Evolutionary conservation across 2,797 vertebrate species (phyloP).

Genomic region (Spatula clypeata): DNA sequence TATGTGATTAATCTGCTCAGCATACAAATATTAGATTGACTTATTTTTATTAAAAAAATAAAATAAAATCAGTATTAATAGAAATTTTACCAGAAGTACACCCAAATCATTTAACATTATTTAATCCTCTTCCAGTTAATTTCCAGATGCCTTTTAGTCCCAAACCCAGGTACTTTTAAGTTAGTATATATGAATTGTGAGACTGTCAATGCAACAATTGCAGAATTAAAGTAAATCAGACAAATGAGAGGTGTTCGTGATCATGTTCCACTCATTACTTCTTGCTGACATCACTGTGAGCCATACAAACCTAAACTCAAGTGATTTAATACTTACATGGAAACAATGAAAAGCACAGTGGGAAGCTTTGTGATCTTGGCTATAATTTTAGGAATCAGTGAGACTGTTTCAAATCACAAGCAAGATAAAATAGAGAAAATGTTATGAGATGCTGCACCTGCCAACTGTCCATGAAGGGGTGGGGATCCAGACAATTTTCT

Average conservation of each 20-base stretch:
- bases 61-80: background rate
- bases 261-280: background rate
- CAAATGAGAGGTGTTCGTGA: background rate
- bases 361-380: background rate
- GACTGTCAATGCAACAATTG: background rate
- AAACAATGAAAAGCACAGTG: background rate
- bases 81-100: background rate
- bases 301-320: background rate
- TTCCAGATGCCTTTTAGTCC: background rate
- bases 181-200: background rate
- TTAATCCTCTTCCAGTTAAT: background rate
- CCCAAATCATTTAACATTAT: background rate
- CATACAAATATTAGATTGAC: background rate
- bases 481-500: background rate
- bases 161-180: background rate
- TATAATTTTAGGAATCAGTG: background rate
- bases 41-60: background rate
- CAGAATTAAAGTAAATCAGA: background rate
- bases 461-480: background rate
- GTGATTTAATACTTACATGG: background rate
- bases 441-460: background rate
- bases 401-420: background rate
- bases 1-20: background rate
- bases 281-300: background rate
- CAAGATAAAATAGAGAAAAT: background rate